Base-by-base conservation (phyloP, 2,888 invertebrate genomes). In the Laspeyria flexula region DNA sequence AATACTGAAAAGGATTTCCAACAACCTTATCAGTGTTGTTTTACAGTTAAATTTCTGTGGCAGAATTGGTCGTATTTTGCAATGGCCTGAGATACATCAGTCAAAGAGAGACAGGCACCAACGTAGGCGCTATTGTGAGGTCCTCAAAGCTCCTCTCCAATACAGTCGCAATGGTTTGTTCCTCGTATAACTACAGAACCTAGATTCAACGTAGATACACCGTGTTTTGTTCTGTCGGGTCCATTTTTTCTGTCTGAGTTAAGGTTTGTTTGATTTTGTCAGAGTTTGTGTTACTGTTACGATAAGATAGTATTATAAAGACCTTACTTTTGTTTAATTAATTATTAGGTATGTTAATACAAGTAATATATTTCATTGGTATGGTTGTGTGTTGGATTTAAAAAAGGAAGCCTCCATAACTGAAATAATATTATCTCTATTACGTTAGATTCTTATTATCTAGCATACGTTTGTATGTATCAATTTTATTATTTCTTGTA, bases 111-210 rank as follows among this genome's bases (percentile, higher is more conserved):
- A 62, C 35, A 51, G 63, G 60, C 35, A 47, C 50, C 48, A 55
- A 58, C 71, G 71, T 57, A 64, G 65, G 60, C 48, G 58, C 63
- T 67, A 83, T 82, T 83, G 82, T 81, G 59, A 71, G 40, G 55
- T 60, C 52, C 75, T 81, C 81, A 82, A 81, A 81, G 82, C 69
- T 41, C 56, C 56, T 44, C 59, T 46, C 54, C 55, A 71, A 65
- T 71, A 51, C 56, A 57, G 46, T 48, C 43, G 56, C 37, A 42
- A 48, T 46, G 71, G 58, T 46, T 67, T 66, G 66, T 67, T 67
- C 64, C 25, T 45, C 7, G 44, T 52, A 51, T 50, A 60, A 67
- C 55, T 37, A 56, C 40, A 51, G 53, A 71, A 59, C 69, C 69
- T 45, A 65, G 68, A 69, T 71, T 59, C 53, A 38, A 35, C 35